Base-by-base conservation (phyloP, 1,140 invertebrate species). In the Steinernema khuongi region DNA sequence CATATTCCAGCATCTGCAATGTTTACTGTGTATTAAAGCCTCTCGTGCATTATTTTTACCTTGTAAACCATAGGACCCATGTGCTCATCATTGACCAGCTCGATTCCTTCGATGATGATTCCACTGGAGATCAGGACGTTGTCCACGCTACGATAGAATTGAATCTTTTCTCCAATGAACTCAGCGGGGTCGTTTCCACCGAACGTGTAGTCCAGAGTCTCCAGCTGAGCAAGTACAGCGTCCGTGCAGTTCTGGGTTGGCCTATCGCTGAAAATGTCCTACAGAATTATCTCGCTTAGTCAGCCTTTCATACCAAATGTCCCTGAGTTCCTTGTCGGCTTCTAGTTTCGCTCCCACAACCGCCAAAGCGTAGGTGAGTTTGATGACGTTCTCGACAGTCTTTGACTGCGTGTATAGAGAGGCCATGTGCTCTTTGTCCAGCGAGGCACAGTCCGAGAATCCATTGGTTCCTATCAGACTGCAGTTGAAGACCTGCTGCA, bases 351-450 rank as follows among this genome's bases (percentile, higher is more conserved):
- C 60, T 22, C 71, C 74, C 28, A 84, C 73, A 36, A 79, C 77
- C 2, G 80, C 82, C 31, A 82, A 77, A 17, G 81, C 80, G 74
- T 85, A 82, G 0, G 82, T 73, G 72, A 82, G 72, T 31, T 72
- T 31, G n/a, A 82, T 77, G 1, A 77, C 73, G 26, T 76, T 75
- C 28, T 84, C 81, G 0, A 81, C 50, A 0, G 75, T 76, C 19
- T 67, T 60, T 18, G 79, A 75, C 36, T 74, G 72, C 19, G 72
- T 68, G 41, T 74, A 81, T 22, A 31, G 31, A 22, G 67, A 43
- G 26, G 43, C 33, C 72, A 75, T 77, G 28, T 44, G 33, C 36
- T 68, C 33, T 32, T 71, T 73, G 44, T 78, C 71, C 19, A 22
- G 73, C 18, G 22, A 31, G 22, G 17, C 43, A 36, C 31, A 43